Conservation (phyloP, 2,113 vertebrate genomes). For the Tylochromis polylepis region DNA sequence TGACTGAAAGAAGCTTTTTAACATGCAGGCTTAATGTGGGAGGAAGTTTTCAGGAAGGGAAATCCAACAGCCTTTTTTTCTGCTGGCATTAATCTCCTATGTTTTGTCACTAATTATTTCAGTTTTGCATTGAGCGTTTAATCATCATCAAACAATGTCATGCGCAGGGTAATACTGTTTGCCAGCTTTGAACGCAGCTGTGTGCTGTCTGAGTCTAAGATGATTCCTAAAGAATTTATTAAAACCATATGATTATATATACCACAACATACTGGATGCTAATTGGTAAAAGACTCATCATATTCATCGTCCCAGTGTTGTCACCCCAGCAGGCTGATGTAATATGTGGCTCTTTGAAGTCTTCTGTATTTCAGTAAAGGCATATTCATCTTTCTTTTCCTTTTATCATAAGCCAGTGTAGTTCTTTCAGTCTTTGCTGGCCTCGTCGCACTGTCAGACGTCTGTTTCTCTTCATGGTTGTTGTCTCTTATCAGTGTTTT, state of each 20-base stretch:
- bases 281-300: neutral
- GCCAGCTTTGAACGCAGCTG: neutral
- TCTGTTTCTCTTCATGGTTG: neutral
- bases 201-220: neutral
- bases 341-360: neutral
- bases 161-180: neutral
- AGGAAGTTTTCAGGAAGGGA: neutral
- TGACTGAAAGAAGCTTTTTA: neutral
- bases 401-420: neutral
- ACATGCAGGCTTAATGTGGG: neutral
- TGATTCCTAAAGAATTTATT: neutral
- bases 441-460: neutral
- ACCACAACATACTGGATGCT: neutral
- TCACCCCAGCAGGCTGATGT: neutral
- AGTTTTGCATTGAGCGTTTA: neutral
- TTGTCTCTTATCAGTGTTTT: constrained; percentile 3
- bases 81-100: neutral
- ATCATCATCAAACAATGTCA: neutral
- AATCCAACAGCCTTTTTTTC: neutral
- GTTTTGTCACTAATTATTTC: neutral
- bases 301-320: neutral
- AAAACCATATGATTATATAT: constrained; percentile 7
- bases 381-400: neutral
- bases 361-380: neutral
- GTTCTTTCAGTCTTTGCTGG: neutral